Conservation (phyloP, 2,888 invertebrate genomes). For the Lymantria monacha region DNA sequence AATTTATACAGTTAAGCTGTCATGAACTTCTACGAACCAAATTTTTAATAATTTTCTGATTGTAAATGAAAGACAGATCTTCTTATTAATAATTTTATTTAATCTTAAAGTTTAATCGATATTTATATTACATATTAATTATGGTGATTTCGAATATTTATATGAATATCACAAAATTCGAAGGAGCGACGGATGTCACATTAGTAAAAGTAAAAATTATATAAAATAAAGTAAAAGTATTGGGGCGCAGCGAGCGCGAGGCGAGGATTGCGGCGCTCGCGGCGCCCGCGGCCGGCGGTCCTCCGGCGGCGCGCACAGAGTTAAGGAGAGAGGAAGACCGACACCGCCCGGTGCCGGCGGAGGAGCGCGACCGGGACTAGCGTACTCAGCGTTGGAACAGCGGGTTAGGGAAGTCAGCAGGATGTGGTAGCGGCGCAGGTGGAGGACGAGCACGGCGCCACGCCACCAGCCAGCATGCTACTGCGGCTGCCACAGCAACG, state of each 20-base stretch:
- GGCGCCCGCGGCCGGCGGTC: conserved; percentile 74
- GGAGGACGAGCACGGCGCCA: conserved; percentile 93
- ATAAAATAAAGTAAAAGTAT: conserved; percentile 52
- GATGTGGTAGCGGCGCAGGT: conserved; percentile 95
- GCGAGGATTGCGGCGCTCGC: conserved; percentile 56
- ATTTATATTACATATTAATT: conserved; percentile 74
- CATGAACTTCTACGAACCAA: too few species aligned
- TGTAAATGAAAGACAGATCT: too few species aligned
- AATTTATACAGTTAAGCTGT: too few species aligned
- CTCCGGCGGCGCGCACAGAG: conserved; percentile 77
- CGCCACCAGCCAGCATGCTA: conserved; percentile 97
- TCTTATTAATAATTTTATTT: conserved; percentile 53
- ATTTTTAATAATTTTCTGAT: too few species aligned
- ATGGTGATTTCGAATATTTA: conserved; percentile 76
- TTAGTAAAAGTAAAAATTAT: conserved; percentile 59
- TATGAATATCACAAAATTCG: conserved; percentile 81
- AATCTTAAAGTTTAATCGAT: conserved; percentile 66
- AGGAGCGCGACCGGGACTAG: conserved; percentile 77
- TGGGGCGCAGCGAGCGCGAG: conserved; percentile 70
- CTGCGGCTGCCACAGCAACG: conserved; percentile 96
- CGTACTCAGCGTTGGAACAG: conserved; percentile 85
- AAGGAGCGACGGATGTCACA: conserved; percentile 74
- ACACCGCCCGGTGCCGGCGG: conserved; percentile 80
- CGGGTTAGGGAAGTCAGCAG: conserved; percentile 97
- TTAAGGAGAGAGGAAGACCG: conserved; percentile 73